Conservation (phyloP, 2,797 vertebrate species). For the Pterois miles region DNA sequence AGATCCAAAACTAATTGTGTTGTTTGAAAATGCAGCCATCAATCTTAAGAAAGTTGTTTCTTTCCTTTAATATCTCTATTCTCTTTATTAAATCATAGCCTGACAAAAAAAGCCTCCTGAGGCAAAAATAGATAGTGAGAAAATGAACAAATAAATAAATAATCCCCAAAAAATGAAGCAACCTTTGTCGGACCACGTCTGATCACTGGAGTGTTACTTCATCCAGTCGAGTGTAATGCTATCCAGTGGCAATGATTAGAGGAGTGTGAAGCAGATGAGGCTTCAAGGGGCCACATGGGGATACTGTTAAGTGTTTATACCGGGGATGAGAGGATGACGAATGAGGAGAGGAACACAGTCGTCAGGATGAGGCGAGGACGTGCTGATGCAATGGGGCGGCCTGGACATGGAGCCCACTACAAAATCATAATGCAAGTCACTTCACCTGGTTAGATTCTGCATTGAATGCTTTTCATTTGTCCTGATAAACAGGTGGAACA, state of each 20-base stretch:
- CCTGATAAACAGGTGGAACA: neutral
- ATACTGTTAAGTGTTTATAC: slow-evolving; percentile 47
- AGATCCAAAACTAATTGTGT: slow-evolving; percentile 16
- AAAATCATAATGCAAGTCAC: neutral
- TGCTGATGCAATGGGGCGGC: slow-evolving; percentile 39
- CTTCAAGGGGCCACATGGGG: slow-evolving; percentile 59
- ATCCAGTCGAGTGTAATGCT: slow-evolving; percentile 58
- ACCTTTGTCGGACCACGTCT: slow-evolving; percentile 11
- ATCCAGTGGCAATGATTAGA: slow-evolving; percentile 71
- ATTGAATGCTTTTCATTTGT: neutral
- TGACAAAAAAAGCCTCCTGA: neutral
- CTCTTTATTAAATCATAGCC: slow-evolving; percentile 16
- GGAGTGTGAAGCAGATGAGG: slow-evolving; percentile 69
- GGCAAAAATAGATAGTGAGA: neutral
- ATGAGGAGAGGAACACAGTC: slow-evolving; percentile 52
- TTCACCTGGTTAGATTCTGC: neutral
- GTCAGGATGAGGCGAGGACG: slow-evolving; percentile 52
- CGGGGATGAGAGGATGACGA: slow-evolving; percentile 60
- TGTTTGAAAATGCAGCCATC: slow-evolving; percentile 29
- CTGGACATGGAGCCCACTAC: slow-evolving; percentile 2
- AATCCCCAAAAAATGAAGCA: neutral
- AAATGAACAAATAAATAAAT: neutral
- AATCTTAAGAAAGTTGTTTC: slow-evolving; percentile 28
- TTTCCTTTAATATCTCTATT: slow-evolving; percentile 18
- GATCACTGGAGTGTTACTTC: slow-evolving; percentile 49